Base-by-base conservation (phyloP, 2,888 invertebrate species). In the Drosophila fulvimacula region DNA sequence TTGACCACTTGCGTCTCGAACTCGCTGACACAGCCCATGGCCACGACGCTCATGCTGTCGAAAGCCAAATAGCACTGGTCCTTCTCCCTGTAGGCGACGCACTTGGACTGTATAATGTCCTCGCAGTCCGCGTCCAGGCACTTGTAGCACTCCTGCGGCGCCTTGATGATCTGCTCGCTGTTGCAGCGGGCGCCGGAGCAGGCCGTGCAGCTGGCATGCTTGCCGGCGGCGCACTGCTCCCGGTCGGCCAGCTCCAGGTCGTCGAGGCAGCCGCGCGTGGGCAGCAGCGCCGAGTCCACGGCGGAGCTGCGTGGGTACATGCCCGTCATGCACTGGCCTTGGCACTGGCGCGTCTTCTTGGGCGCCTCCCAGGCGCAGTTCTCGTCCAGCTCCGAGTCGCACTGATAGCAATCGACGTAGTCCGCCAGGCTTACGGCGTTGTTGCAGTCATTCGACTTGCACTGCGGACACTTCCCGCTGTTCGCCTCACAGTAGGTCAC, bases 11-110 rank as follows among this genome's bases (percentile, higher is more conserved):
- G 71, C 1, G 60, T 70, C 34, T 90, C 87, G 17, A 88, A 89
- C 38, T 91, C 90, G 57, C 92, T 92, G 46, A 82, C 86, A 41
- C 92, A 92, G n/a, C 92, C 92, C 90, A 90, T 84, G 5, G 56
- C 67, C 5, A 80, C 42, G 3, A 91, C 9, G 6, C 61, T 56
- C 15, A 63, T 52, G 0, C 70, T 63, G 5, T 89, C 79, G 39
- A 73, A 91, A 6, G 88, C 79, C 2, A 78, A 60, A 13, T 88
- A 91, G 61, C 92, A 92, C 41, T 91, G 81, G 41, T 92, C 90
- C 1, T 76, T 58, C 4, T 81, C 61, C 36, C 80, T 78, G 24
- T 90, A 89, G 2, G 82, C 81, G 7, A 73, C 57, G 38, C 92
- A 92, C 44, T 76, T 72, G 6, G 67, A 27, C 0, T 44, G 0